phyloP scores from a whole-genome alignment of 2,113 vertebrate species.

The Tetraodon nigroviridis region DNA sequence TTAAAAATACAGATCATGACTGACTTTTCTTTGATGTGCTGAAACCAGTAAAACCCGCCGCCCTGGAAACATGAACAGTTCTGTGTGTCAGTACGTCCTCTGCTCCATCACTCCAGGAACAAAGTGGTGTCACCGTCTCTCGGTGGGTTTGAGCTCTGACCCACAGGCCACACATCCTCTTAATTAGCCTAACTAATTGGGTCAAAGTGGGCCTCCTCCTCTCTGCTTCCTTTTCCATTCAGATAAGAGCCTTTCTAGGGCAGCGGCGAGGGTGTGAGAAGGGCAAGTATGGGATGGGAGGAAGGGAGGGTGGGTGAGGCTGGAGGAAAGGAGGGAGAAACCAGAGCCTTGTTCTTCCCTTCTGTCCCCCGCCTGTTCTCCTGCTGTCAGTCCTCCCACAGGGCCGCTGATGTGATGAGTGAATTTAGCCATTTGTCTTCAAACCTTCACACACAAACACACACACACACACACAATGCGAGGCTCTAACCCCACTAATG shows the following conservation, averaged over 20 bases:
- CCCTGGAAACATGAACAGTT: too few species aligned
- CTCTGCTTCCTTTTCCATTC: constrained; percentile 60
- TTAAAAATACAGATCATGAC: too few species aligned
- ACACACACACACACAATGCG: constrained; percentile 25
- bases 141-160: constrained; percentile 54
- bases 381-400: constrained; percentile 50
- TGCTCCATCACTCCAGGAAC: background rate
- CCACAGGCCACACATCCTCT: constrained; percentile 48
- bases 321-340: constrained; percentile 29
- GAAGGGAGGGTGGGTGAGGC: constrained; percentile 11
- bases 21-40: too few species aligned
- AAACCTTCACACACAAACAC: constrained; percentile 27
- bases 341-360: constrained; percentile 39
- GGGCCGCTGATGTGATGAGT: constrained; percentile 69
- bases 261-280: constrained; percentile 18
- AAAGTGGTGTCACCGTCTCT: constrained; percentile 23
- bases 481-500: constrained; percentile 59
- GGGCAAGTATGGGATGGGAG: constrained; percentile 30
- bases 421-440: constrained; percentile 75
- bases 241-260: constrained; percentile 63
- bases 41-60: too few species aligned
- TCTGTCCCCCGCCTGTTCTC: constrained; percentile 25
- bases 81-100: background rate
- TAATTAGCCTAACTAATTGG: constrained; percentile 69
- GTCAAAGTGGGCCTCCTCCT: constrained; percentile 58